Base-by-base conservation (phyloP, 2,797 vertebrate genomes). In the Chromis chromis region DNA sequence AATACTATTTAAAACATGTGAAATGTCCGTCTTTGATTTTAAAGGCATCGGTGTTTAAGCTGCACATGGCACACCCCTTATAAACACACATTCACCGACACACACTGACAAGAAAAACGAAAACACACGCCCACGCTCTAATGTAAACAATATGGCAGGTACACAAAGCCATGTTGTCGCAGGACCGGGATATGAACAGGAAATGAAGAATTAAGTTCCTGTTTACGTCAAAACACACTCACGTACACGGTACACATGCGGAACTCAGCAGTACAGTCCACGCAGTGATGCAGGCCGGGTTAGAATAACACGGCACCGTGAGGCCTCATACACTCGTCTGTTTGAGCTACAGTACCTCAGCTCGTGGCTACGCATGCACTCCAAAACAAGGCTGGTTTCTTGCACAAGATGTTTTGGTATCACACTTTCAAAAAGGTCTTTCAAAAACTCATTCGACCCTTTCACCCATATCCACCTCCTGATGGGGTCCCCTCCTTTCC, bases 161-260 rank as follows among this genome's bases (percentile, higher is more conserved):
- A 78, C 78, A 90, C 59, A 92, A 88, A 88, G 84, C 54, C 13
- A 7, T 79, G 83, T 74, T 91, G 87, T 91, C 65, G 46, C 53
- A 53, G 55, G 25, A 73, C 53, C 79, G 82, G 87, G 88, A 88
- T 85, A 84, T 78, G 83, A 88, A 81, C 83, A 92, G 93, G 93
- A 93, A 93, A 93, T 88, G 69, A 88, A 84, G 83, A 88, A 86
- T 89, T 88, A 84, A 81, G 88, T 88, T 91, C 89, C 86, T 93
- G 91, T 94, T 94, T 92, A 88, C 78, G 52, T 89, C 85, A 53
- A 86, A 89, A 91, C 71, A 86, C 61, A 21, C 79, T 68, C 24
- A 28, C 42, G 79, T 74, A 21, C 70, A 55, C 19, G 4, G 62
- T 49, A 48, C 85, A 79, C 76, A 78, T 62, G 42, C 55, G 21